These are phyloP conservation scores for Sorex araneus DNA, from an alignment of 2,113 vertebrate genomes.

Conservation along the genomic window DNA sequence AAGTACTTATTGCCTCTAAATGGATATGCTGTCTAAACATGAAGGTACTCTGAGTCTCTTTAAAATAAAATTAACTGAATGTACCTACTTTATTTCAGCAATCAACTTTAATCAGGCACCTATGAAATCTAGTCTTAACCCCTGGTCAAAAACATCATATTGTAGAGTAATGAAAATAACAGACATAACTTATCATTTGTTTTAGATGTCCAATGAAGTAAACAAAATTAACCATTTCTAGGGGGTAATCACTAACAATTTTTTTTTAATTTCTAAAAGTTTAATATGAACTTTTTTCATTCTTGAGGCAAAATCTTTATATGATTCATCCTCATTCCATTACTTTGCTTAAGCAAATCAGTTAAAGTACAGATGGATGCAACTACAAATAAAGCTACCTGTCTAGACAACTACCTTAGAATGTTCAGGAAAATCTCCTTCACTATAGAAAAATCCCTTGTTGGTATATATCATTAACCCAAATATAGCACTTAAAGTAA, in stretches of 20 bases:
- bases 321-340: neutral
- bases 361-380: neutral
- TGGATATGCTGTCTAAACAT: neutral
- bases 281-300: constrained; percentile 8
- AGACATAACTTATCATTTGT: neutral
- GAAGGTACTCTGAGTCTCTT: neutral
- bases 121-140: neutral
- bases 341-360: neutral
- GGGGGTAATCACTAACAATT: neutral
- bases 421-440: neutral
- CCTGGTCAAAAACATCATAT: neutral
- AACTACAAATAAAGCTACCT: constrained; percentile 19
- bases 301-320: neutral
- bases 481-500: neutral
- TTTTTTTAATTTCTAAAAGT: neutral
- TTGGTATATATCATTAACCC: constrained; percentile 13
- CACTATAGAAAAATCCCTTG: neutral
- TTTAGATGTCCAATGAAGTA: constrained; percentile 3
- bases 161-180: neutral
- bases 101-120: neutral
- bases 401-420: neutral
- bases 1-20: neutral
- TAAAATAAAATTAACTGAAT: neutral
- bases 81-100: neutral
- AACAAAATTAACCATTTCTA: neutral